Evolutionary conservation across 2,797 vertebrate genomes (phyloP).

Genomic region (Octomys mimax): DNA sequence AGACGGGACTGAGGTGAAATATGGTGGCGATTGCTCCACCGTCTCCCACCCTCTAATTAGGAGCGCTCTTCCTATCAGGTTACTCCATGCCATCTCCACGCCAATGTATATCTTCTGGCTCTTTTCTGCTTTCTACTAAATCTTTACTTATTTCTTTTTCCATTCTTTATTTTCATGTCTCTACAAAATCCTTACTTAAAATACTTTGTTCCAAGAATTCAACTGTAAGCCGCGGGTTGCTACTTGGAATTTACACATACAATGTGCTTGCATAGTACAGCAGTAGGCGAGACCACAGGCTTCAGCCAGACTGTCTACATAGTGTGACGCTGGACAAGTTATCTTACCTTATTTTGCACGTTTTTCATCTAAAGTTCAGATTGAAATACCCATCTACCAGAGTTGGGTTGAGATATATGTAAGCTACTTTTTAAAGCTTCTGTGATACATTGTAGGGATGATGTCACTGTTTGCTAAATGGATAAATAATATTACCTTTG

Average conservation of each 20-base stretch:
- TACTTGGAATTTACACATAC: not conserved
- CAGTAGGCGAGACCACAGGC: not conserved
- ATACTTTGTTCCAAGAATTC: not conserved
- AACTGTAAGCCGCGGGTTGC: not conserved
- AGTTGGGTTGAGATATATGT: not conserved
- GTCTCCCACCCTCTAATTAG: no score
- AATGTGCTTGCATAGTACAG: no score
- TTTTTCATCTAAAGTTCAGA: not conserved
- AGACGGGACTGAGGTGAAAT: no score
- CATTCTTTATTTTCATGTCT: not conserved
- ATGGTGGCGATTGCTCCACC: no score
- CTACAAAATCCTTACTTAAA: not conserved
- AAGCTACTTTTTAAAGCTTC: slow-evolving; percentile 40
- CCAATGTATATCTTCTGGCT: not conserved
- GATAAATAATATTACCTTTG: slow-evolving; percentile 56
- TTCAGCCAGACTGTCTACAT: not conserved
- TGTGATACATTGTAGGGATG: not conserved
- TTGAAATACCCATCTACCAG: not conserved
- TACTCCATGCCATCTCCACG: no score
- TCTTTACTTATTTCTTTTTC: not conserved
- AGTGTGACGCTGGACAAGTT: not conserved
- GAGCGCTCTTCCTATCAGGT: no score
- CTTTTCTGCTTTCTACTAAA: not conserved
- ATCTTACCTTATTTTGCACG: not conserved
- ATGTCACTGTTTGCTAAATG: slow-evolving; percentile 33